Evolutionary conservation across 1,140 invertebrate species (phyloP), one percentile per base, ranked within the genome.

Genomic region (Oedothorax gibbosus): DNA sequence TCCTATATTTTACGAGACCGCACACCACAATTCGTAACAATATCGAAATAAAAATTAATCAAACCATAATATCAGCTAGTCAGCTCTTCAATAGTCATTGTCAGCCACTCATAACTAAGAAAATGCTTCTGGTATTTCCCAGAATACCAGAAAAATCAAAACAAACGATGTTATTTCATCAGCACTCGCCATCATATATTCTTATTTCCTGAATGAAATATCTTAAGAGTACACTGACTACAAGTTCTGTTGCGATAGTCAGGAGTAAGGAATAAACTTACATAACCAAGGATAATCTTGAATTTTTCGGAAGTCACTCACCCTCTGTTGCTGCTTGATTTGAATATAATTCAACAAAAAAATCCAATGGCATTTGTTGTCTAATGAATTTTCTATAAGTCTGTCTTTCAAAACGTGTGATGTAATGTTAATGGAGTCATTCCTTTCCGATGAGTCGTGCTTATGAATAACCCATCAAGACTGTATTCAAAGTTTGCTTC

Each of bases 371-470:
- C 35, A 35, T 35, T 35, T 53, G 69, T 71, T 51, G 54, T 51
- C 69, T 53, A 54, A 51, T 53, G 20, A 53, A 54, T n/a, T 10
- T 54, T 15, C 50, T 71, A 18, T 10, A 71, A 53, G 69, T 53
- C 50, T 71, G 68, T n/a, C 15, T 51, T n/a, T 7, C 15, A 14
- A 71, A 71, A 51, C n/a, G 15, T 18, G 50, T 71, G 49, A 71
- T 71, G 69, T 53, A 71, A 71, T 53, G 49, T 18, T 53, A 71
- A 71, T 71, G 49, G 54, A 71, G n/a, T 51, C 69, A 15, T 71
- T 20, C 20, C 51, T 51, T 71, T 71, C 9, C 69, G n/a, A 15
- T 71, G 15, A 51, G 11, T 51, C 7, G 53, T 71, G 49, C 15
- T 50, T 10, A 75, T n/a, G 56, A 20, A 75, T 75, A 57, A 60